Evolutionary conservation across 2,888 invertebrate genomes (phyloP).

Genomic region (Thymelicus sylvestris): DNA sequence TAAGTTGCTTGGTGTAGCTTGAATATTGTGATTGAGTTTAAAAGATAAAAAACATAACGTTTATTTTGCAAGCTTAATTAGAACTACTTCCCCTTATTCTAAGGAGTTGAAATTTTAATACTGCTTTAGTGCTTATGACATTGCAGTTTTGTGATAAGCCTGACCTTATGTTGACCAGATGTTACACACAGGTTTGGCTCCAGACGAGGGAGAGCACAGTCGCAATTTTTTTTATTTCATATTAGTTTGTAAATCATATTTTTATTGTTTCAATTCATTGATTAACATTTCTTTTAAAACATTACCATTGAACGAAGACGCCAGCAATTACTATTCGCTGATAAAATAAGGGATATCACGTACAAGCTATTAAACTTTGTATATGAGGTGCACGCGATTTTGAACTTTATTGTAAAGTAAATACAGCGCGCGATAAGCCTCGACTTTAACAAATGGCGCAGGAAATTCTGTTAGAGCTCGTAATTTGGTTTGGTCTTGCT

Average conservation of each 20-base stretch:
- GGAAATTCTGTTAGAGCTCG: conserved; percentile 35
- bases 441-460: conserved; percentile 35
- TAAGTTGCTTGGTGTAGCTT: not conserved
- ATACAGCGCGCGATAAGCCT: conserved; percentile 26
- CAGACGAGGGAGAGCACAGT: too few species aligned
- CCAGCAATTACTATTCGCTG: conserved; percentile 16
- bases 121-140: too few species aligned
- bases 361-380: conserved; percentile 32
- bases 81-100: too few species aligned
- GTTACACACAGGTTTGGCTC: too few species aligned
- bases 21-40: too few species aligned
- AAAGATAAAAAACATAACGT: too few species aligned
- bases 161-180: too few species aligned
- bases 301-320: not conserved
- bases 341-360: conserved; percentile 30
- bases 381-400: conserved; percentile 13
- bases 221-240: too few species aligned
- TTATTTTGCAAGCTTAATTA: too few species aligned
- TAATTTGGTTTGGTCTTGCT: conserved; percentile 17
- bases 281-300: not conserved
- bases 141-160: too few species aligned
- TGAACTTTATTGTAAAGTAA: conserved; percentile 30
- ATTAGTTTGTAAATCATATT: too few species aligned
- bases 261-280: not conserved
- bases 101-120: too few species aligned